A percentile compares a stretch with the other conserved stretches of the same genome.
phyloP scores from a whole-genome alignment of 1,140 invertebrate genomes.

The Nylanderia fulva region DNA sequence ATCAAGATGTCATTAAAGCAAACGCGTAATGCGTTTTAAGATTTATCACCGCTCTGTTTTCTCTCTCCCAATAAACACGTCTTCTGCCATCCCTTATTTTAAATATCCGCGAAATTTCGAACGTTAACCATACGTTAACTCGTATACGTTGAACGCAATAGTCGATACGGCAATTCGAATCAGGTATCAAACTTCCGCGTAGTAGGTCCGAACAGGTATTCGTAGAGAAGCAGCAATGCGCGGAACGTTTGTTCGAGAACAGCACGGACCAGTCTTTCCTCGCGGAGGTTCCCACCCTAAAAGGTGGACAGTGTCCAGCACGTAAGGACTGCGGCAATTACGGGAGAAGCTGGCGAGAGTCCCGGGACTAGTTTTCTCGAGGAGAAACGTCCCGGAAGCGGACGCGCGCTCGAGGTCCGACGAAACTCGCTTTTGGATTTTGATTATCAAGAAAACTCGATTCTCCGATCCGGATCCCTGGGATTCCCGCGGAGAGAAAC shows the following conservation, averaged over 20 bases:
- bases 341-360: slow-evolving; percentile 44
- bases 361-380: slow-evolving; percentile 61
- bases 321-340: slow-evolving; percentile 69
- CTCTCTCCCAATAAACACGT: too few species aligned
- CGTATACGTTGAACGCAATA: slow-evolving; percentile 24
- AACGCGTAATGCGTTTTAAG: not conserved
- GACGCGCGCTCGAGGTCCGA: not conserved
- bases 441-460: slow-evolving; percentile 76
- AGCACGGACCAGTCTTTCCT: slow-evolving; percentile 64
- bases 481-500: slow-evolving; percentile 68
- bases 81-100: not conserved
- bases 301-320: slow-evolving; percentile 69
- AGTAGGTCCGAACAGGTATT: slow-evolving; percentile 33
- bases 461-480: slow-evolving; percentile 52
- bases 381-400: slow-evolving; percentile 64
- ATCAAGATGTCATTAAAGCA: too few species aligned
- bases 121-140: slow-evolving; percentile 39
- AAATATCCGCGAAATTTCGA: slow-evolving; percentile 8
- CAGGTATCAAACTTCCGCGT: slow-evolving; percentile 37
- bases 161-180: slow-evolving; percentile 23
- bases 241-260: slow-evolving; percentile 43
- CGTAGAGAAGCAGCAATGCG: slow-evolving; percentile 19
- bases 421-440: slow-evolving; percentile 77
- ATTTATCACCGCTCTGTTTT: not conserved
- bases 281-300: slow-evolving; percentile 48